Conservation (phyloP, 2,888 invertebrate genomes). For the Sphinx pinastri region DNA sequence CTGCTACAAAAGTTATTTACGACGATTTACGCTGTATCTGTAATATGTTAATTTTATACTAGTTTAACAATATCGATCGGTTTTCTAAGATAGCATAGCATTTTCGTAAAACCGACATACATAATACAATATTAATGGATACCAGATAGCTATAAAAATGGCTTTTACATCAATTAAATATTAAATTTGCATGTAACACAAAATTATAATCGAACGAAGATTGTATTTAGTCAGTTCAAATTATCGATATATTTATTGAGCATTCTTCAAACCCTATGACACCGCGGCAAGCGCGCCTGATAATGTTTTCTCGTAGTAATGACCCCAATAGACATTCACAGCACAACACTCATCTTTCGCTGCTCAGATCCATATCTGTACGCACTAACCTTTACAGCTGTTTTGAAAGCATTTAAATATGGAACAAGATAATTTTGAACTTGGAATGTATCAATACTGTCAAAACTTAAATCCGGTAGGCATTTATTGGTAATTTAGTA, state of each 20-base stretch:
- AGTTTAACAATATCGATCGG: neutral
- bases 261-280: conserved; percentile 14
- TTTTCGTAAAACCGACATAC: too few species aligned
- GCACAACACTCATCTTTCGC: conserved; percentile 54
- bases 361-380: conserved; percentile 53
- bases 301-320: conserved; percentile 51
- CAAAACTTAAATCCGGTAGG: neutral
- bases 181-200: neutral
- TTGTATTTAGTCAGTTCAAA: neutral
- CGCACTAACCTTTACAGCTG: conserved; percentile 54
- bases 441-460: conserved; percentile 4
- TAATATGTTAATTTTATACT: neutral
- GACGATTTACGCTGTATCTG: neutral
- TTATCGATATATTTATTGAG: conserved; percentile 27
- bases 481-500: too few species aligned
- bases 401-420: conserved; percentile 39
- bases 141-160: too few species aligned
- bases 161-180: too few species aligned
- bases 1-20: neutral
- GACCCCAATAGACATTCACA: conserved; percentile 53
- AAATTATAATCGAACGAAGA: neutral
- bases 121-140: too few species aligned
- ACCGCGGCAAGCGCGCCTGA: conserved; percentile 32
- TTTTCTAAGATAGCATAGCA: neutral
- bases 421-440: conserved; percentile 37